Conservation (phyloP, 2,888 invertebrate genomes). For the Leptodirus hochenwartii region DNA sequence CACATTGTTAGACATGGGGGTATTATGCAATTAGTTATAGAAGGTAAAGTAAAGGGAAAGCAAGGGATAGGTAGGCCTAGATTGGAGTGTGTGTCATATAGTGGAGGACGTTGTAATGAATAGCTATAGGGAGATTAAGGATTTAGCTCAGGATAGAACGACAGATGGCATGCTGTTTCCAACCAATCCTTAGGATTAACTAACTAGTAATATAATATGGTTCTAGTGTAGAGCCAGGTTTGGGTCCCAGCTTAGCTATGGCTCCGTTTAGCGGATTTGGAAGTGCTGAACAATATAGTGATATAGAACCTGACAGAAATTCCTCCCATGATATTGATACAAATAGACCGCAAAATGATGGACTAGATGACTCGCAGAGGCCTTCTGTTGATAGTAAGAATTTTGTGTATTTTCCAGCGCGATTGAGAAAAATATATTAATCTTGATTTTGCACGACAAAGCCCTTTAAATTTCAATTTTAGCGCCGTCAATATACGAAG, state of each 20-base stretch:
- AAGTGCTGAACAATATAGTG: conserved; percentile 35
- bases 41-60: too few relatives aligned
- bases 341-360: conserved; percentile 37
- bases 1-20: too few relatives aligned
- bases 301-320: conserved; percentile 28
- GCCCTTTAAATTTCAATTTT: conserved; percentile 3
- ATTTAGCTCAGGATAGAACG: too few relatives aligned
- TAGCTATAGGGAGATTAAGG: too few relatives aligned
- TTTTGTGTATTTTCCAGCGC: conserved; percentile 8
- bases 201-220: conserved; percentile 7
- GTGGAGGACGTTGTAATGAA: too few relatives aligned
- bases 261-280: conserved; percentile 25
- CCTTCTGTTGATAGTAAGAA: conserved; percentile 34
- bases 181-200: too few relatives aligned
- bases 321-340: conserved; percentile 42
- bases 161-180: too few relatives aligned
- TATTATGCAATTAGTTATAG: too few relatives aligned
- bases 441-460: conserved; percentile 1
- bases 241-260: conserved; percentile 29
- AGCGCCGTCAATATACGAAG: conserved; percentile 25
- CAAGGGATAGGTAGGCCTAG: too few relatives aligned
- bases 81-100: too few relatives aligned
- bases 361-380: conserved; percentile 37
- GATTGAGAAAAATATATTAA: conserved; percentile 1
- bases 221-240: conserved; percentile 27